Evolutionary conservation across 1,140 invertebrate genomes (phyloP).

Genomic region (Drosophila ercepeae): DNA sequence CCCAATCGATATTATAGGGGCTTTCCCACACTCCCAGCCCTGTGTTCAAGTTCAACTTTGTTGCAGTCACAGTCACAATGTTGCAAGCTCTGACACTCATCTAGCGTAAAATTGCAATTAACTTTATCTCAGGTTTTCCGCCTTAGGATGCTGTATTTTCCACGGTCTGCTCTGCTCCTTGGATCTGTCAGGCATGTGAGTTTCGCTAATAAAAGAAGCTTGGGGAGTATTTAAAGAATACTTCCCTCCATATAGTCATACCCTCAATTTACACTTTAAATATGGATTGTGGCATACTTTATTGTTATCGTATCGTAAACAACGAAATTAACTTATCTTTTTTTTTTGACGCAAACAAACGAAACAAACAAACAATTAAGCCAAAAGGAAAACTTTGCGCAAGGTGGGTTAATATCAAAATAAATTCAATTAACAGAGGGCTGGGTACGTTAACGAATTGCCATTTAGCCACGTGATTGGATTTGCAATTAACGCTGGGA

Average conservation of each 20-base stretch:
- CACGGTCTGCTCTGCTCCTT: slow-evolving; percentile 12
- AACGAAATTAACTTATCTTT: slow-evolving; percentile 46
- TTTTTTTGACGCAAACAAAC: slow-evolving; percentile 25
- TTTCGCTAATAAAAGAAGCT: background rate
- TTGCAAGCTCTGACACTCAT: slow-evolving; percentile 17
- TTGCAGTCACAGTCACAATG: slow-evolving; percentile 22
- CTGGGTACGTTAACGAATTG: slow-evolving; percentile 1
- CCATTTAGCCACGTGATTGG: slow-evolving; percentile 34
- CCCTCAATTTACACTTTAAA: slow-evolving; percentile 23
- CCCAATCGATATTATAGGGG: slow-evolving; percentile 8
- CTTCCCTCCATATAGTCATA: background rate
- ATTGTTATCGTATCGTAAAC: slow-evolving; percentile 12
- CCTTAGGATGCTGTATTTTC: slow-evolving; percentile 12
- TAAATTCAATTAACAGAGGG: slow-evolving; percentile 27
- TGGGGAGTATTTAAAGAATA: slow-evolving; percentile 27
- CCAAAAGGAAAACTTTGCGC: slow-evolving; percentile 37
- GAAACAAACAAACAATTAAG: slow-evolving; percentile 27
- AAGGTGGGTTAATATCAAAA: slow-evolving; percentile 27
- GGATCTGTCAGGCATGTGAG: slow-evolving; percentile 26
- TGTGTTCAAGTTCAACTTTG: slow-evolving; percentile 30
- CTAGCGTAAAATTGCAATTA: slow-evolving; percentile 41
- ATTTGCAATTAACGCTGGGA: slow-evolving; percentile 25
- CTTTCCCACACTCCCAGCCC: slow-evolving; percentile 20
- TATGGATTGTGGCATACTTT: slow-evolving; percentile 38
- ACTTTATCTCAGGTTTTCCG: slow-evolving; percentile 29